Conservation (phyloP, 2,888 invertebrate species). For the Masnerella sp. region DNA sequence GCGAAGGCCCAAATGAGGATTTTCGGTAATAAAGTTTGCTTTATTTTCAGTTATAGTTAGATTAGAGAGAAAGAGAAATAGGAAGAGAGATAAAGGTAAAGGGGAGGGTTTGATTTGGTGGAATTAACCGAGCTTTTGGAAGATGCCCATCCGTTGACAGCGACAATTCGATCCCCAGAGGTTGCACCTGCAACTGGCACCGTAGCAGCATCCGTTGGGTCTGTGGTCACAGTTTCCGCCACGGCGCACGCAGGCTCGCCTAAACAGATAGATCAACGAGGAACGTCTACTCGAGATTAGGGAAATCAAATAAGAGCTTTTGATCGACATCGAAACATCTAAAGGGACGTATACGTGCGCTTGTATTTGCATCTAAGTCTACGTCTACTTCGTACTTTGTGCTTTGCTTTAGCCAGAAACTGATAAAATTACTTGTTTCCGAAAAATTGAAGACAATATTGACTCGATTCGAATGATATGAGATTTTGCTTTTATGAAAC, state of each 20-base stretch:
- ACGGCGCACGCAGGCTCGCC: constrained; percentile 88
- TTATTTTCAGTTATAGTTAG: constrained; percentile 1
- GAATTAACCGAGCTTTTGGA: constrained; percentile 90
- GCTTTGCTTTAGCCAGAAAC: neutral
- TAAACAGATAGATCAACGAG: constrained; percentile 90
- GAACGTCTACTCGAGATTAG: constrained; percentile 83
- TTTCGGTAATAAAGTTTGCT: neutral
- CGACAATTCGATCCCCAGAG: constrained; percentile 93
- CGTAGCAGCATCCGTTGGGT: constrained; percentile 91
- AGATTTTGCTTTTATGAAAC: neutral
- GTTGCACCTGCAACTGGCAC: constrained; percentile 91
- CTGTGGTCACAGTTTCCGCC: constrained; percentile 92
- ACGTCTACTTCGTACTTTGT: constrained; percentile 26
- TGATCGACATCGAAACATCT: constrained; percentile 66
- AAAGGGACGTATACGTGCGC: constrained; percentile 48
- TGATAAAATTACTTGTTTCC: neutral
- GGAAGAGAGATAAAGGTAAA: constrained; percentile 9
- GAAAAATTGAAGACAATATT: neutral
- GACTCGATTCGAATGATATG: neutral
- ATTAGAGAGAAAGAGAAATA: constrained; percentile 21
- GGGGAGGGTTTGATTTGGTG: constrained; percentile 2
- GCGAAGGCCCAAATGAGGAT: no score
- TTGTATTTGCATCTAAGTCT: constrained; percentile 34
- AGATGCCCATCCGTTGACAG: constrained; percentile 92
- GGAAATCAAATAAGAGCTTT: constrained; percentile 69